Evolutionary conservation across 1,140 invertebrate species (phyloP).

Genomic region (Neodiprion virginianus): DNA sequence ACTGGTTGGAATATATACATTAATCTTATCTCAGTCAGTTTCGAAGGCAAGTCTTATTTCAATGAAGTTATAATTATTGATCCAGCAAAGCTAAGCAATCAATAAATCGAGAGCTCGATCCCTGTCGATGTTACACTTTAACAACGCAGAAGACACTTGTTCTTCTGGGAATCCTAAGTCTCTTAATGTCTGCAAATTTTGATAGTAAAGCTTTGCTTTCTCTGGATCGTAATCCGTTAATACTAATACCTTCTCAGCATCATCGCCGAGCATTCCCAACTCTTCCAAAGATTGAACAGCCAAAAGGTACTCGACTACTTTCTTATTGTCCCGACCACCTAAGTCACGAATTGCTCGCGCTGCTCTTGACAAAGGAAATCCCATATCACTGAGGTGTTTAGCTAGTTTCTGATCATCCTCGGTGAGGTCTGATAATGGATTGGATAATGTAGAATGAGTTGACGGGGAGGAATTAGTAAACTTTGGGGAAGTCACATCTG

Average conservation of each 20-base stretch:
- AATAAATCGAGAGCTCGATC: slow-evolving; percentile 87
- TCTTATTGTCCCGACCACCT: slow-evolving; percentile 80
- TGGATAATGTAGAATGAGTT: slow-evolving; percentile 34
- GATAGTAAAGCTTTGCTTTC: slow-evolving; percentile 62
- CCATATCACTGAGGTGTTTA: slow-evolving; percentile 80
- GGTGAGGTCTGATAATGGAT: slow-evolving; percentile 66
- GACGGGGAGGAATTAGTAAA: background rate
- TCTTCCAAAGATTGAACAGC: slow-evolving; percentile 67
- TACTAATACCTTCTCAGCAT: slow-evolving; percentile 63
- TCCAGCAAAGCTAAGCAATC: slow-evolving; percentile 67
- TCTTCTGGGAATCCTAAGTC: slow-evolving; percentile 84
- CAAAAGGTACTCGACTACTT: slow-evolving; percentile 67
- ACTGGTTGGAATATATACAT: background rate
- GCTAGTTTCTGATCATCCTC: slow-evolving; percentile 71
- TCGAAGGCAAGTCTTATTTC: background rate
- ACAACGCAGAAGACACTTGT: slow-evolving; percentile 75
- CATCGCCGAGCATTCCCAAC: slow-evolving; percentile 73
- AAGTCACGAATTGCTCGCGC: slow-evolving; percentile 76
- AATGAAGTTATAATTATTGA: too few relatives aligned
- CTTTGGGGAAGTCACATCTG: slow-evolving; percentile 8
- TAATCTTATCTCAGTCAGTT: background rate
- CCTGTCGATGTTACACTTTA: slow-evolving; percentile 80
- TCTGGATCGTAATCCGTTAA: slow-evolving; percentile 59
- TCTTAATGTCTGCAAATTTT: slow-evolving; percentile 72
- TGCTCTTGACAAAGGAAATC: slow-evolving; percentile 80